Base-by-base conservation (phyloP, 2,797 vertebrate species). In the Amazonetta brasiliensis region DNA sequence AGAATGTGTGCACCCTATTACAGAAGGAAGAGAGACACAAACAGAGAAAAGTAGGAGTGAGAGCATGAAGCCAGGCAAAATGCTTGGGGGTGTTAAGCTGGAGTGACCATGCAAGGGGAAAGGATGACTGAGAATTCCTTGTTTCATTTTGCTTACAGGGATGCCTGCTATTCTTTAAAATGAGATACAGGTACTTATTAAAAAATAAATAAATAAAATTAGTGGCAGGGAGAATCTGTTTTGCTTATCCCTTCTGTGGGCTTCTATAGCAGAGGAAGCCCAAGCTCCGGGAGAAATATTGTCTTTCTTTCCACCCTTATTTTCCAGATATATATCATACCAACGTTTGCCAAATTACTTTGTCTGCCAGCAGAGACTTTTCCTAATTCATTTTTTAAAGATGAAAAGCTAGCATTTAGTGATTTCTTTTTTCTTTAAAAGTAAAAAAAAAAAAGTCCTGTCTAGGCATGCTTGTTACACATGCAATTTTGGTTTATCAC, bases 401-500 rank as follows among this genome's bases (percentile, higher is more conserved):
- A 80, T 78, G 73, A 69, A 92, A 94, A 79, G 30, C 48, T 59
- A 80, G 7, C 7, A 11, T 81, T 95, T 89, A 75, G 35, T 74
- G 30, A 11, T 63, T 73, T 95, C 60, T 52, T 82, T 77, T 14
- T 0, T 56, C 21, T 54, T 35, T 19, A 35, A 37, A 43, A 64
- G n/a, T n/a, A n/a, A 30, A 1, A 76, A 48, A 64, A 30, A 1
- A 76, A 72, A 82, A 66, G 77, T 23, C 72, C 28, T 91, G 94
- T 54, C 78, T 69, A 60, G 94, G 84, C 96, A 83, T 94, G 94
- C 84, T 87, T 84, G 89, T 41, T 39, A 30, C 55, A 52, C 79
- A 86, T 25, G 76, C 92, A 93, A 78, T 96, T 94, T 93, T 93
- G 50, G 81, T 95, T 96, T 94, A 96, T 95, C 95, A 41, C 74